phyloP scores from a whole-genome alignment of 2,113 vertebrate genomes.

The Muntiacus muntjak region DNA sequence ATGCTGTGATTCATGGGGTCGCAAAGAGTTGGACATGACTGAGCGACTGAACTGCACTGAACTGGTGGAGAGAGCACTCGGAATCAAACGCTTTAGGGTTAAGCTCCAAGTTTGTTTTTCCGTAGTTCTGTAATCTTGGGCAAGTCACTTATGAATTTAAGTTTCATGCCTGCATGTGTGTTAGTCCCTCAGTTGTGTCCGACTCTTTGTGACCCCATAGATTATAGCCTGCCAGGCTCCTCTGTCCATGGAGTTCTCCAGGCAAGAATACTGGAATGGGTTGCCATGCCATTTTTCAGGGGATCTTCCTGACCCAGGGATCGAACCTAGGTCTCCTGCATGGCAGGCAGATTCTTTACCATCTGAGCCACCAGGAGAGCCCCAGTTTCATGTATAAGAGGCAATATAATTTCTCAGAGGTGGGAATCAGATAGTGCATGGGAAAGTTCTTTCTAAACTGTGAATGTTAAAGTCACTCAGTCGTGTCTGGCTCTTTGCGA shows the following conservation, averaged over 20 bases:
- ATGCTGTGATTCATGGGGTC: no score
- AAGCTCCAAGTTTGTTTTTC: slow-evolving; percentile 16
- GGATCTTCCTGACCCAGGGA: background rate
- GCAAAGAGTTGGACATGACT: no score
- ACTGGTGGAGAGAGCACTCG: background rate
- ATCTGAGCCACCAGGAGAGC: background rate
- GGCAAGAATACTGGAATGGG: background rate
- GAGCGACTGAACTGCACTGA: no score
- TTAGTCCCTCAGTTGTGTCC: background rate
- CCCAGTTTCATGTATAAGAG: background rate
- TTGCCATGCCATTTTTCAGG: background rate
- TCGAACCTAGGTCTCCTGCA: background rate
- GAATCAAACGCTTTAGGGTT: slow-evolving; percentile 21
- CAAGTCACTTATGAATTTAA: background rate
- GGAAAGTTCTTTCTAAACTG: background rate
- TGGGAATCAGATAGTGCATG: background rate
- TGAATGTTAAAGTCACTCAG: background rate
- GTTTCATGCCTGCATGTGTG: background rate
- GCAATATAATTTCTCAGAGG: background rate
- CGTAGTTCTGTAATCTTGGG: slow-evolving; percentile 24
- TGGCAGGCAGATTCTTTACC: background rate
- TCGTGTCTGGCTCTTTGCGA: accelerated
- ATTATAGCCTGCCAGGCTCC: background rate
- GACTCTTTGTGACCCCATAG: background rate
- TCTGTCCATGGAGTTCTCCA: background rate